Evolutionary conservation across 2,888 invertebrate species (phyloP), one percentile per base, ranked within the genome.

Genomic region (Tubiluchus corallicola): DNA sequence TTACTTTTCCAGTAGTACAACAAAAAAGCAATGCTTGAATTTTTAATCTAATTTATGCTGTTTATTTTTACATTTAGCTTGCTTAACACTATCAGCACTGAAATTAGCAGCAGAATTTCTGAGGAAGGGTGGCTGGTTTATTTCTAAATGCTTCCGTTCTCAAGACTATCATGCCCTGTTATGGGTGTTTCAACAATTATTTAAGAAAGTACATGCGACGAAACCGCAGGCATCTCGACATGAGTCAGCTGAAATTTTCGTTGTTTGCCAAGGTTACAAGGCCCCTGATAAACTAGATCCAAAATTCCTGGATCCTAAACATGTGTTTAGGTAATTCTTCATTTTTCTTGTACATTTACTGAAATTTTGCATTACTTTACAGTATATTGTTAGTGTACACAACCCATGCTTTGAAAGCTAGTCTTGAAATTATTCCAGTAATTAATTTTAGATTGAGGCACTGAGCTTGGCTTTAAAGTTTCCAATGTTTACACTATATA

Each of bases 201-300:
- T 99, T 63, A 83, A 80, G 59, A 85, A 88, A 67, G 74, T 73
- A 54, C 88, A 92, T 63, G 90, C 94, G 1, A 98, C 98, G 16
- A 99, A 99, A 66, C 98, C 98, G 0, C 88, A 88, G 61, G 96
- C 98, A 0, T 98, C 96, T 1, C 78, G 98, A 69, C 80, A 77
- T 60, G 98, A 98, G 64, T 99, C 98, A 0, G 96, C 98, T 44
- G 98, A 99, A 73, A 98, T 98, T 54, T 99, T 96, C 64, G 83
- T 98, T 38, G 90, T 96, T 0, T 99, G 98, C 61, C 85, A 94
- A 64, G 74, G 79, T 44, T 99, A 82, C 59, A 70, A 83, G 51
- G 88, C 90, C 2, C 96, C 98, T 0, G 80, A 81, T 59, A 82
- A 80, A 57, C 75, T 98, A 50, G 96, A 96, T 68, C 76, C 82